Base-by-base conservation (phyloP, 2,113 vertebrate species). In the Rattus rattus region DNA sequence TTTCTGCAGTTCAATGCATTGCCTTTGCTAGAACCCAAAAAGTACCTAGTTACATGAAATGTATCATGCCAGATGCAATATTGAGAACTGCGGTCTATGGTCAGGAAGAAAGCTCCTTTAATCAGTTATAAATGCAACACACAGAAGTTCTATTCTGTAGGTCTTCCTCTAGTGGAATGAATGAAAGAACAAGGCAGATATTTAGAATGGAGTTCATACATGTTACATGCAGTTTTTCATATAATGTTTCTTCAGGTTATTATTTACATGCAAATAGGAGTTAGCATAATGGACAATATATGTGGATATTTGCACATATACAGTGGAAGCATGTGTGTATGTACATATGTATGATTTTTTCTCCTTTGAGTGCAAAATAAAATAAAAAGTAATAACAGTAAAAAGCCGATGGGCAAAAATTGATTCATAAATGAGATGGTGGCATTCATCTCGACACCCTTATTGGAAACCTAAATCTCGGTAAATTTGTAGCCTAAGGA, bases 401-500 rank as follows among this genome's bases (percentile, higher is more conserved):
- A 98, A 99, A 99, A 99, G 99, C 99, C 98, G 97, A 98, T 99
- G 98, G 99, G 98, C 99, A 99, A 99, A 99, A 99, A 99, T 99
- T 99, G 99, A 99, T 99, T 99, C 99, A 99, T 99, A 99, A 99
- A 99, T 99, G 99, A 99, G 99, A 99, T 99, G 98, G 99, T 98
- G 99, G 99, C 99, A 99, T 99, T 99, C 99, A 99, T 99, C 99
- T 99, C 98, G 90, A 98, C 36, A 88, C 98, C 99, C 99, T 99
- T 99, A 99, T 99, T 99, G 99, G 99, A 99, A 99, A 99, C 99
- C 99, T 99, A 99, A 99, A 99, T 99, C 99, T 99, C 99, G 99
- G 99, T 99, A 99, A 99, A 99, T 99, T 99, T 99, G 99, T 99
- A 99, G 99, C 99, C 99, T 99, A 98, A 98, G 99, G 99, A 99